A percentile compares a stretch with the other conserved stretches of the same genome.
Evolutionary conservation across 1,140 invertebrate genomes (phyloP).

Genomic region (Lepidotrigona ventralis): DNA sequence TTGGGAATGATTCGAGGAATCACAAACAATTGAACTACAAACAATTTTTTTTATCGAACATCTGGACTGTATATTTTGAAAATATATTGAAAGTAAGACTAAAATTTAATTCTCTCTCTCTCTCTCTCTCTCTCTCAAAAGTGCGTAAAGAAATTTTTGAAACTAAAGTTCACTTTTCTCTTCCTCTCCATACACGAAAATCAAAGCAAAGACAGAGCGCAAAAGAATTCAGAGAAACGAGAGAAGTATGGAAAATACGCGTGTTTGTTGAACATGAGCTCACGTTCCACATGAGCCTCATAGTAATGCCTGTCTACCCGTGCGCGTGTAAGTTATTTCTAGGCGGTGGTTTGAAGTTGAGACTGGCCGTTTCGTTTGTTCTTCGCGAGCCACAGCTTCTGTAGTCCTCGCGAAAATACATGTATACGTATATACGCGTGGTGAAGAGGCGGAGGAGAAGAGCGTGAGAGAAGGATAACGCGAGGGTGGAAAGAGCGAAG

Average conservation of each 20-base stretch:
- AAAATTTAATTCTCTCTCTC: background rate
- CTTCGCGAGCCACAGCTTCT: conserved; percentile 19
- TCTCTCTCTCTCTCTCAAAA: background rate
- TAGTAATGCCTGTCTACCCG: conserved; percentile 63
- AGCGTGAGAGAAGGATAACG: conserved; percentile 13
- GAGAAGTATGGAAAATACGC: conserved; percentile 38
- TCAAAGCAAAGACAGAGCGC: conserved; percentile 25
- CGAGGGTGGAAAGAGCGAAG: conserved; percentile 24
- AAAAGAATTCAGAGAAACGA: conserved; percentile 19
- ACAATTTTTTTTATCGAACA: background rate
- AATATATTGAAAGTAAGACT: background rate
- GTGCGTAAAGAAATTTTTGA: background rate
- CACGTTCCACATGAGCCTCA: conserved; percentile 58
- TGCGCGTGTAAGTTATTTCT: conserved; percentile 65
- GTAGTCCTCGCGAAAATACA: conserved; percentile 38
- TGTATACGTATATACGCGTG: background rate
- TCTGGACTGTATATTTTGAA: too few relatives aligned
- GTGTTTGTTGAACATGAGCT: background rate
- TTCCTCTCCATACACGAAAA: background rate
- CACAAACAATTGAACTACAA: background rate
- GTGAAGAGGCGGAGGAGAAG: conserved; percentile 16
- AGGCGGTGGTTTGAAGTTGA: conserved; percentile 65
- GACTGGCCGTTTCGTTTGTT: background rate
- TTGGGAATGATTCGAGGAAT: background rate
- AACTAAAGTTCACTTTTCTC: background rate